Evolutionary conservation across 2,888 invertebrate genomes (phyloP), one percentile per base, ranked within the genome.

Genomic region (Drosophila imparisetae): DNA sequence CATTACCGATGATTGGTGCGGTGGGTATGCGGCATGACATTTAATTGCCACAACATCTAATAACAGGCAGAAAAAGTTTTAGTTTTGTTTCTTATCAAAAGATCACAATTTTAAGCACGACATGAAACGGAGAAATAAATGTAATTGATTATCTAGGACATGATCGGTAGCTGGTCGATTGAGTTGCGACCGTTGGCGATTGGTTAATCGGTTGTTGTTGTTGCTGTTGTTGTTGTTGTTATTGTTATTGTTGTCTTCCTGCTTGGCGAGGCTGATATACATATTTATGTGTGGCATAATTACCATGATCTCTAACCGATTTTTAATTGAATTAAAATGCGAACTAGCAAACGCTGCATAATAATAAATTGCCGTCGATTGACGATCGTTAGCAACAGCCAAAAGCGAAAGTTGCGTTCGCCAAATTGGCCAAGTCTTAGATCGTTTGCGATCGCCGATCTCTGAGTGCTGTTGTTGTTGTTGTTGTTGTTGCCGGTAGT

Each of bases 291-390:
- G 45, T 53, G 45, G 74, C 78, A 81, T 85, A 83, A 86, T 84
- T 83, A 83, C 71, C 75, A 86, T 86, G 79, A 83, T 85, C 81
- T 83, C 78, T 86, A 84, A 86, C 78, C 79, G 82, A 86, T 71
- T 88, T 83, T 86, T 89, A 89, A 90, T 91, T 90, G 86, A 89
- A 90, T 89, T 90, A 89, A 89, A 91, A 91, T 84, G 70, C 73
- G 61, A 75, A 81, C 72, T 55, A 80, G 72, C 73, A 79, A 84
- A 75, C 72, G 80, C 87, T 73, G 79, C 74, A 85, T 83, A 85
- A 89, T 89, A 86, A 87, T 87, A 87, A 87, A 87, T 89, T 89
- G 79, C 75, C 79, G 83, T 88, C 87, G 81, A 89, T 86, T 89
- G 86, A 84, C 81, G 84, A 89, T 89, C 89, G 86, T 86, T 84